A percentile compares a stretch with the other conserved stretches of the same genome.
phyloP scores from a whole-genome alignment of 2,797 vertebrate genomes.

The Sebastes paucispinis region DNA sequence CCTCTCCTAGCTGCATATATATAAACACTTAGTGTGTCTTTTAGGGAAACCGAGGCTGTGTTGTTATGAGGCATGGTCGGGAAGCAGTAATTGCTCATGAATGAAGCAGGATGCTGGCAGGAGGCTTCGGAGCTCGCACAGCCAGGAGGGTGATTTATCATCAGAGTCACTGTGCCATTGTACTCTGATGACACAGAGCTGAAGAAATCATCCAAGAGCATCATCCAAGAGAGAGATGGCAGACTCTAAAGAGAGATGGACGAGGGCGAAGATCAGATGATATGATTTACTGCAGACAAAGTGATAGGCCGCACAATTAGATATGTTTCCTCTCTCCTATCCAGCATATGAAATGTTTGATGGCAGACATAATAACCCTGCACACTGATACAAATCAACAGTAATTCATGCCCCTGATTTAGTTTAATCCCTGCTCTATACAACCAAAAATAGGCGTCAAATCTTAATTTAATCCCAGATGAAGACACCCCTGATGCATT shows the following conservation, averaged over 20 bases:
- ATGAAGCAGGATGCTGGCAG: conserved; percentile 32
- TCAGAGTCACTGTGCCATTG: conserved; percentile 21
- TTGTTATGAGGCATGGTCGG: conserved; percentile 12
- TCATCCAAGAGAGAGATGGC: conserved; percentile 10
- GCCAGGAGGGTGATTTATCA: conserved; percentile 35
- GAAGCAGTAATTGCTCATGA: conserved; percentile 33
- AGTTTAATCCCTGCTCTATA: neutral
- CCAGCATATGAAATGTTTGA: neutral
- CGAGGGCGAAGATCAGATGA: neutral
- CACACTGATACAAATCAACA: neutral
- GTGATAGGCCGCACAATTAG: neutral
- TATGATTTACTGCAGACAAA: neutral
- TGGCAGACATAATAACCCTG: neutral
- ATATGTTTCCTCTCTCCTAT: neutral
- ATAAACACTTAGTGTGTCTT: neutral
- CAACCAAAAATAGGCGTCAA: neutral
- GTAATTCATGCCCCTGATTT: neutral
- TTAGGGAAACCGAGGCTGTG: neutral
- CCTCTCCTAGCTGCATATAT: neutral
- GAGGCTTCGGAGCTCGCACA: conserved; percentile 3
- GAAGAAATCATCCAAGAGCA: conserved; percentile 26
- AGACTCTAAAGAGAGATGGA: neutral
- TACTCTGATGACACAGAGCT: conserved; percentile 28
- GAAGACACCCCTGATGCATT: neutral
- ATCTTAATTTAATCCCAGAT: neutral